Conservation (phyloP, 2,797 vertebrate genomes). For the Steatocranus sp. region DNA sequence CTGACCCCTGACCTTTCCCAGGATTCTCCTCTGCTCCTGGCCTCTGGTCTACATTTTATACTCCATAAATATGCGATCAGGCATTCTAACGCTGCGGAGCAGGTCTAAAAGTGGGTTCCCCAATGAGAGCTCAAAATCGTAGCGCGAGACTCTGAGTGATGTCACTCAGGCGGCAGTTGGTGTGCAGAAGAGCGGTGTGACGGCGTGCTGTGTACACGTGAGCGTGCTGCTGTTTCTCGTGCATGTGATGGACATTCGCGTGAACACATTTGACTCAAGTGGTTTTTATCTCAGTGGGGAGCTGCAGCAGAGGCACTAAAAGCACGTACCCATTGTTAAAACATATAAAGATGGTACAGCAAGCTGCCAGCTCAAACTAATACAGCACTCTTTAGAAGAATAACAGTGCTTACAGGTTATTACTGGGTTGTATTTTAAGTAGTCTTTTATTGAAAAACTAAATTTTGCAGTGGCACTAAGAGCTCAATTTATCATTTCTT, state of each 20-base stretch:
- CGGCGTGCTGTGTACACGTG: neutral
- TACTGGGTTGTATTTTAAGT: neutral
- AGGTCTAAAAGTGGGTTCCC: neutral
- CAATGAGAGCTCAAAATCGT: neutral
- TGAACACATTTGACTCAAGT: neutral
- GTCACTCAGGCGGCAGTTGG: neutral
- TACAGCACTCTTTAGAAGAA: neutral
- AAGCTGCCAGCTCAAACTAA: neutral
- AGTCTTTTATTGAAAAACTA: neutral
- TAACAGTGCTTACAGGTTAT: neutral
- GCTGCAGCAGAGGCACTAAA: neutral
- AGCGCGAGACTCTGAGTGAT: neutral
- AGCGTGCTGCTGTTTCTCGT: neutral
- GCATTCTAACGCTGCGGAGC: neutral
- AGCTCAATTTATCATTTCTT: neutral
- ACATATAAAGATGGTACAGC: neutral
- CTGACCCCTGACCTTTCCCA: slow-evolving; percentile 69
- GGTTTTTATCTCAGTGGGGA: neutral
- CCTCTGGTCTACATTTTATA: slow-evolving; percentile 52
- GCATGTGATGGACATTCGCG: neutral
- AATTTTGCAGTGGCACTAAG: neutral
- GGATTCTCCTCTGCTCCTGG: slow-evolving; percentile 30
- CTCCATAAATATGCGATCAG: slow-evolving; percentile 7
- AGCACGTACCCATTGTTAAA: neutral
- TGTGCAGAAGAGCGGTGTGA: neutral